Evolutionary conservation across 2,113 vertebrate genomes (phyloP), one percentile per base, ranked within the genome.

Genomic region (Ammodytes dubius): DNA sequence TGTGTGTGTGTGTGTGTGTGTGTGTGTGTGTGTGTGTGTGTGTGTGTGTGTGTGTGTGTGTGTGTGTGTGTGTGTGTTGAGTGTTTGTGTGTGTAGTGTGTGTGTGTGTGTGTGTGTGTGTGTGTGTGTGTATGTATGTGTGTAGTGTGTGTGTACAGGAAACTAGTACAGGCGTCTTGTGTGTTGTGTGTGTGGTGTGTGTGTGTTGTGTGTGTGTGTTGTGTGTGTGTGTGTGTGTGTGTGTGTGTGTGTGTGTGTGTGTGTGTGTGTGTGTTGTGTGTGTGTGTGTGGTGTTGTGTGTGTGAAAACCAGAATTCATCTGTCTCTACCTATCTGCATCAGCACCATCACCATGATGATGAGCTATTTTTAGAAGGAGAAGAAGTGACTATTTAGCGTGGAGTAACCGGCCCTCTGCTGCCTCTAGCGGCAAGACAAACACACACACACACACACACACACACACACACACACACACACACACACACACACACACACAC

Each of bases 331-430:
- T 19, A 57, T 59, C 59, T 77, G 59, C 43, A 76, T 78, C 61
- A 43, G 61, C 61, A 43, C 52, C 68, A 67, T 88, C 72, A 64
- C 77, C 75, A 73, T 91, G 81, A 73, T 60, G 2, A 72, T 53
- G 19, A 10, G 9, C 19, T 87, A 82, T 82, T 76, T 83, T 75
- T 87, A 86, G 61, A 53, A 45, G 5, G 13, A 71, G 7, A 3
- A 15, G 40, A 11, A 35, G 13, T 14, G 5, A 14, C 52, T 68
- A 43, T 39, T 8, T 3, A 40, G 17, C 12, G 15, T n/a, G 12
- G 49, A 10, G 17, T 19, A 35, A 54, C 42, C 45, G 15, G 47
- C 15, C 15, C 35, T 67, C 12, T 75, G 67, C 80, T 59, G 53
- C 70, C 74, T 70, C 84, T 72, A 56, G 42, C 52, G 82, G 15